phyloP scores from a whole-genome alignment of 1,140 invertebrate species.

The honey bee (Apis mellifera) region Amel_HAv3.1 CM009940.2:9657501-9658000 shows the following conservation, averaged over 20 bases:
- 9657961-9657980: conserved; percentile 29
- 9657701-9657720: conserved; percentile 29
- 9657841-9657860: conserved; percentile 83
- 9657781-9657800: conserved; percentile 3
- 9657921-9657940: conserved; percentile 12
- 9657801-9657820: conserved; percentile 37
- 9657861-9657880: conserved; percentile 82
- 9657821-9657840: conserved; percentile 76
- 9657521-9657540: conserved; percentile 63
- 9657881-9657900: conserved; percentile 78
- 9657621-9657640: conserved; percentile 49
- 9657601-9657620: not conserved
- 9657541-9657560: conserved; percentile 44
- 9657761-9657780: not conserved
- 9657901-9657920: conserved; percentile 37
- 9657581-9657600: conserved; percentile 42
- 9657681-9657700: conserved; percentile 56
- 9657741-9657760: conserved; percentile 12
- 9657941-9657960: conserved; percentile 34
- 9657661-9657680: conserved; percentile 55
- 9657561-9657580: conserved; percentile 50
- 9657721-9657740: conserved; percentile 17
- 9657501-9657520: conserved; percentile 68
- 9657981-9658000: conserved; percentile 29
- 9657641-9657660: conserved; percentile 49